Base-by-base conservation (phyloP, 2,888 invertebrate genomes). In the Colletes collaris region DNA sequence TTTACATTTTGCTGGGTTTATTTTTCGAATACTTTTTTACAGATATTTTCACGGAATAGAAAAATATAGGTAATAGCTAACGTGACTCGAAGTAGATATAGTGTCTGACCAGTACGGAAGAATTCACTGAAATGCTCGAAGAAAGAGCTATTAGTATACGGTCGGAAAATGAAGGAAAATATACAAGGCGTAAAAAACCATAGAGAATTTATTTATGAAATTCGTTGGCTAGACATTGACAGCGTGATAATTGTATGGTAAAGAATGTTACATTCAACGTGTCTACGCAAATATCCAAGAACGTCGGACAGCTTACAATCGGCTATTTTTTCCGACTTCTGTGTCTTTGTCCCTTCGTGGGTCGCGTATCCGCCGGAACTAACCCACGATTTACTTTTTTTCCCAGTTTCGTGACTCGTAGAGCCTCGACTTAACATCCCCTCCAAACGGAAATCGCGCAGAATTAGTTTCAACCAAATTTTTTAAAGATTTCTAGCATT, bases 351-450 rank as follows among this genome's bases (percentile, higher is more conserved):
- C 67, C 55, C 58, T 52, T 16, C 76, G 59, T 27, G 60, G 52
- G 63, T 50, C 44, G 56, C 76, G 72, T 79, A 78, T 84, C 86
- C 84, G 86, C 75, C 81, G 83, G 84, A 86, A 84, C 80, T 56
- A 77, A 56, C 35, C 59, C 40, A 40, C 53, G 52, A 46, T 27
- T 44, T 55, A 62, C 35, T 72, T 73, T 73, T 70, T 76, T 69
- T 40, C 7, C 40, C 63, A 44, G n/a, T 40, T 49, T 68, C 8
- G 46, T 68, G 71, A 27, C 64, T 46, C 52, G 70, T 49, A 27
- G 11, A 55, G 16, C 6, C 49, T 49, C 53, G 3, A 13, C 55
- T 27, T 8, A 40, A 44, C 19, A 16, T 52, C 56, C 49, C 10
- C 13, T 60, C 35, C 8, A 40, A 52, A 46, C 37, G 11, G 52